These are phyloP conservation scores for Cerastis rubricosa DNA, from an alignment of 2,888 invertebrate species.

Conservation along the genomic window DNA sequence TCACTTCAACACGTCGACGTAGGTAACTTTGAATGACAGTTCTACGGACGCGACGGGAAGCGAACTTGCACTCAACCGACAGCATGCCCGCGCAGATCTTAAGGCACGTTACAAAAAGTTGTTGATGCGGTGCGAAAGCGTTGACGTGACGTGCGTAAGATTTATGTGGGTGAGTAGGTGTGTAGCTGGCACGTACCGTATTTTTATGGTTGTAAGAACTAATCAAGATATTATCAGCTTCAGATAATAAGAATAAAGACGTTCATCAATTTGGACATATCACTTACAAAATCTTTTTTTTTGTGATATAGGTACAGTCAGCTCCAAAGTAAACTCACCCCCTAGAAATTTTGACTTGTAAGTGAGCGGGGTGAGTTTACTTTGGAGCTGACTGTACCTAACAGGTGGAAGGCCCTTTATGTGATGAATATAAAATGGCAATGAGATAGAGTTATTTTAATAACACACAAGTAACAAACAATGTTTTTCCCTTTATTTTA, in stretches of 20 bases:
- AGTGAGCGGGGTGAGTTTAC: too few species aligned
- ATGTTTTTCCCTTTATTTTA: too few species aligned
- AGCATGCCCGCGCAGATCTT: conserved; percentile 32
- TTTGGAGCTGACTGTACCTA: too few species aligned
- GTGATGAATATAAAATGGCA: too few species aligned
- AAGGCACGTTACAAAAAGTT: conserved; percentile 40
- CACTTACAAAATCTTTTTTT: neutral
- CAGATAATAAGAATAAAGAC: neutral
- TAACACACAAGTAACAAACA: neutral
- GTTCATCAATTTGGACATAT: too few species aligned
- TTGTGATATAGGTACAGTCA: too few species aligned
- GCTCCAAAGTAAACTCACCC: too few species aligned
- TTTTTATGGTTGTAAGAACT: neutral
- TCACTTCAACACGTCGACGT: conserved; percentile 14
- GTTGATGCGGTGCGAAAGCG: conserved; percentile 37
- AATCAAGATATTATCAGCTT: neutral
- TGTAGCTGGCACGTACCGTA: neutral
- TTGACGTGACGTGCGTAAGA: conserved; percentile 12
- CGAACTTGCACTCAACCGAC: conserved; percentile 21
- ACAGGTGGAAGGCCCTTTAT: too few species aligned
- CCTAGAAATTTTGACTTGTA: too few species aligned
- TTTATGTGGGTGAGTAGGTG: conserved; percentile 1
- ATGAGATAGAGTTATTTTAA: neutral
- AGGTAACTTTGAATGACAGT: conserved; percentile 55
- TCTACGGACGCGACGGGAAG: conserved; percentile 39